Base-by-base conservation (phyloP, 2,888 invertebrate species). In the Andrena camellia region DNA sequence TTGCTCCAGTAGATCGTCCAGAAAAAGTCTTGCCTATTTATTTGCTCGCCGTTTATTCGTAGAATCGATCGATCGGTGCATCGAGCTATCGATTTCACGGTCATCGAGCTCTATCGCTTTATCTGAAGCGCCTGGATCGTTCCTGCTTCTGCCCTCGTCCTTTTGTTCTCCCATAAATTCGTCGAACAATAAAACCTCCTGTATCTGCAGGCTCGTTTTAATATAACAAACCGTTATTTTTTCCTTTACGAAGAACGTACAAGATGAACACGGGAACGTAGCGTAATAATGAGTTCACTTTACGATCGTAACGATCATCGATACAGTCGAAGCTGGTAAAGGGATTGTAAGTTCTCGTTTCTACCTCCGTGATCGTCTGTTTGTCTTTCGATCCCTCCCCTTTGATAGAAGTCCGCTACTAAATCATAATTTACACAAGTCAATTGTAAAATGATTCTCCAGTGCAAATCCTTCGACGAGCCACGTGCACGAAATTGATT, bases 221-320 rank as follows among this genome's bases (percentile, higher is more conserved):
- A 72, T 60, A 48, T 26, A 50, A 81, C 72, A 52, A 74, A 66
- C 64, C 42, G 33, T 63, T 33, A 57, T 29, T 48, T 59, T 73
- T 10, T 8, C 3, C 6, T 26, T 7, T 6, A 2, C 52, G 62
- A 62, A 33, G 57, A 64, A n/a, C 54, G 48, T 48, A 70, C 69
- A 60, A 63, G n/a, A 17, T 42, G 63, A 67, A 59, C 74, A 48
- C 63, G 74, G 54, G 48, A 66, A 71, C 64, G 50, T 72, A 63
- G 70, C 71, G 84, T 66, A 72, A 59, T 79, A 83, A 87, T 87
- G 82, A 86, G 76, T 78, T 83, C 80, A 76, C 79, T 81, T 89
- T 82, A 83, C 73, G 81, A 72, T 62, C 73, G 31, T 79, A 82
- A 76, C 80, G 80, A 80, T 87, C 83, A 35, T 42, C 71, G 52